phyloP scores from a whole-genome alignment of 2,113 vertebrate species.

The Psettodes erumei region DNA sequence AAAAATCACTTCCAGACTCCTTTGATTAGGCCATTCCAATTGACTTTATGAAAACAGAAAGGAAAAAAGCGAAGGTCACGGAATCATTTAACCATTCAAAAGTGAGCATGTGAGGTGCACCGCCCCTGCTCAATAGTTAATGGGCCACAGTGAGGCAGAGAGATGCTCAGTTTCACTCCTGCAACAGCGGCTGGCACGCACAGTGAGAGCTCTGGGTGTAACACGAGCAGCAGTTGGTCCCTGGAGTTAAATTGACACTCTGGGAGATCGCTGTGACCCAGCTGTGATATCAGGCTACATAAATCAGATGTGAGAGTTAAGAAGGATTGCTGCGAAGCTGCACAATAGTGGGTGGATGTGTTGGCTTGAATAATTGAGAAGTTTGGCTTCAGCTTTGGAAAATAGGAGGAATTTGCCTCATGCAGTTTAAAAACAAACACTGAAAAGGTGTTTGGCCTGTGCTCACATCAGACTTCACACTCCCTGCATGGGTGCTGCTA shows the following conservation, averaged over 20 bases:
- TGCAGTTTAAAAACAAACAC: no score
- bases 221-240: conserved; percentile 36
- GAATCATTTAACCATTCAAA: conserved; percentile 37
- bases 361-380: conserved; percentile 20
- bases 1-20: not conserved
- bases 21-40: conserved; percentile 6
- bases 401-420: not conserved
- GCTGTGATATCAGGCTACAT: conserved; percentile 3
- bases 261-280: conserved; percentile 1
- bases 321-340: not conserved
- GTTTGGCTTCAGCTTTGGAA: not conserved
- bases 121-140: conserved; percentile 45
- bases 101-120: conserved; percentile 35
- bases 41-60: conserved; percentile 18
- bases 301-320: conserved; percentile 34
- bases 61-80: conserved; percentile 35
- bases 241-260: conserved; percentile 31
- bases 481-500: not conserved
- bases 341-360: conserved; percentile 1
- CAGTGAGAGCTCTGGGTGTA: conserved; percentile 15
- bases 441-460: no score
- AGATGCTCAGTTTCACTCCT: conserved; percentile 59
- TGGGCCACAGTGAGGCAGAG: conserved; percentile 28
- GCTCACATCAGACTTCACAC: no score
- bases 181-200: conserved; percentile 14